Evolutionary conservation across 2,888 invertebrate genomes (phyloP).

Genomic region (Macrophya annulata): DNA sequence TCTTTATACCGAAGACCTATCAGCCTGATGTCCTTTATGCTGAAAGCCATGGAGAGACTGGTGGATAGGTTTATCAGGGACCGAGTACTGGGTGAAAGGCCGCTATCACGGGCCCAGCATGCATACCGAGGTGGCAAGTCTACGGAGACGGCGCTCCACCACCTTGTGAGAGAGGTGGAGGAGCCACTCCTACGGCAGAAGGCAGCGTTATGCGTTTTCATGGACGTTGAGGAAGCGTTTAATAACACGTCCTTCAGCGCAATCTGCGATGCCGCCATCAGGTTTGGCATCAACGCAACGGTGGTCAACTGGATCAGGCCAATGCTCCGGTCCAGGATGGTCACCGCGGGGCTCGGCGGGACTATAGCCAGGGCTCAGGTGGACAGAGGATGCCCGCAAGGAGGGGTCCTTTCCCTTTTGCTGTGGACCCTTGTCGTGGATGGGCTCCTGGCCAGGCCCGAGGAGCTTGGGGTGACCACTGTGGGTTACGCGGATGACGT

Average conservation of each 20-base stretch:
- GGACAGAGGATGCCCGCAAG: constrained; percentile 68
- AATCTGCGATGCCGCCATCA: too few relatives aligned
- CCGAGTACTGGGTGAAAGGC: neutral
- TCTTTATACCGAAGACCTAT: too few relatives aligned
- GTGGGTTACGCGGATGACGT: too few relatives aligned
- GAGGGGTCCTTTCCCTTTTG: constrained; percentile 69
- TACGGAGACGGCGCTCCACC: constrained; percentile 8
- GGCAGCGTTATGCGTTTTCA: constrained; percentile 57
- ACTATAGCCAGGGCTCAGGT: neutral
- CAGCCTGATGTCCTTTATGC: too few relatives aligned
- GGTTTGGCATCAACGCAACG: too few relatives aligned
- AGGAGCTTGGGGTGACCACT: too few relatives aligned
- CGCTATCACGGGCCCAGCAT: too few relatives aligned
- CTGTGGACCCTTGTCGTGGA: constrained; percentile 66
- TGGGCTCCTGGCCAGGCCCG: neutral
- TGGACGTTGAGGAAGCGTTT: constrained; percentile 56
- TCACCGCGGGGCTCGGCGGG: neutral
- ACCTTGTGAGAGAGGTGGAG: neutral
- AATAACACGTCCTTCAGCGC: too few relatives aligned
- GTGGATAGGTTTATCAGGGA: constrained; percentile 57
- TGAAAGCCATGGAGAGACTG: too few relatives aligned
- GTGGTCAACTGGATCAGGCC: neutral
- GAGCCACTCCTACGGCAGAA: neutral
- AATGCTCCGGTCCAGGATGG: neutral
- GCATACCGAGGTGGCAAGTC: constrained; percentile 56